These are phyloP conservation scores for Galemys pyrenaicus DNA, from an alignment of 2,113 vertebrate species.

Conservation along the genomic window DNA sequence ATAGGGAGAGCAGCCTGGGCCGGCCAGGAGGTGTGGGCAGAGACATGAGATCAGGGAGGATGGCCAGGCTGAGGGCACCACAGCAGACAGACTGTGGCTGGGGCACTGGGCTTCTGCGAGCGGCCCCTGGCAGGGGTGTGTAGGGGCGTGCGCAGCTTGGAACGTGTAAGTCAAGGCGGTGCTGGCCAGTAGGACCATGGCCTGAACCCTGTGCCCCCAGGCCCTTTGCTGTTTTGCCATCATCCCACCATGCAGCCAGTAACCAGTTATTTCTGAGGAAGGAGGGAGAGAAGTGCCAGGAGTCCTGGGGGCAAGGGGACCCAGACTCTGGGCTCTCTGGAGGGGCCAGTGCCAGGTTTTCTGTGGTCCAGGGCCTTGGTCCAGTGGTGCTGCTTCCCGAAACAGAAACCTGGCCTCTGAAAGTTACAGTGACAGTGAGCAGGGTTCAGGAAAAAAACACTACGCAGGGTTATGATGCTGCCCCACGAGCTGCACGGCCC, in stretches of 20 bases:
- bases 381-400: background rate
- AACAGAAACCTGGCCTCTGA: background rate
- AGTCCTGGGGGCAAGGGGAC: background rate
- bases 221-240: background rate
- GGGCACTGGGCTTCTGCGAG: background rate
- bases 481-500: no score
- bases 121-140: background rate
- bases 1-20: fast-evolving
- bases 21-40: background rate
- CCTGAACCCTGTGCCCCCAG: background rate
- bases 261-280: background rate
- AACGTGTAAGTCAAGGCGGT: background rate
- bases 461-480: fast-evolving
- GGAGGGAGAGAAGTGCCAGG: background rate
- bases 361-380: background rate
- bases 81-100: background rate
- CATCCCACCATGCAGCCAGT: no score
- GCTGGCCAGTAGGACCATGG: background rate
- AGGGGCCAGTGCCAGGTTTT: background rate
- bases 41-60: background rate
- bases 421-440: background rate
- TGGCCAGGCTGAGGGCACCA: background rate
- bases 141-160: background rate
- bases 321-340: background rate
- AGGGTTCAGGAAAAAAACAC: background rate